A percentile compares a stretch with the other conserved stretches of the same genome.
phyloP scores from a whole-genome alignment of 2,797 vertebrate genomes.

The Leuciscus waleckii region DNA sequence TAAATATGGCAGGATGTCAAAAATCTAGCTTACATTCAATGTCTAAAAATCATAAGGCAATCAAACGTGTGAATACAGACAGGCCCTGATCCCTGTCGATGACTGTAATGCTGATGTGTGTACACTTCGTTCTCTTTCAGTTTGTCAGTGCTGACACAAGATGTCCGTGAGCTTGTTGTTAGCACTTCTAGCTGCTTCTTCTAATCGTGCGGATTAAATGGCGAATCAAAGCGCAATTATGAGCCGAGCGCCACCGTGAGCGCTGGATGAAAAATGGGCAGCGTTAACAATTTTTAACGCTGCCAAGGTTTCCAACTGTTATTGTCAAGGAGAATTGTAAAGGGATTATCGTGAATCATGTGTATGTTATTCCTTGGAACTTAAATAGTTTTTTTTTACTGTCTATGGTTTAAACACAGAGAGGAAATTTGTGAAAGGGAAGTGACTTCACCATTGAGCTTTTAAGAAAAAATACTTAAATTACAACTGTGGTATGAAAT shows the following conservation, averaged over 20 bases:
- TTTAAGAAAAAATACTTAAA: background rate
- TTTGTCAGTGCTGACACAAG: constrained; percentile 50
- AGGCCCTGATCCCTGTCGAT: constrained; percentile 27
- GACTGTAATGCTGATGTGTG: constrained; percentile 21
- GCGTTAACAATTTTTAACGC: too few species aligned
- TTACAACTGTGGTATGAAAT: background rate
- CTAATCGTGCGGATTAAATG: background rate
- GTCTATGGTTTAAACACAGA: background rate
- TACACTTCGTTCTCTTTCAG: constrained; percentile 33
- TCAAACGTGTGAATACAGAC: constrained; percentile 9
- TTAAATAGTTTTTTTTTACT: too few species aligned
- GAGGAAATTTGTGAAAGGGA: background rate
- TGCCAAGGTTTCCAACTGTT: too few species aligned
- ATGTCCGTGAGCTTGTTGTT: constrained; percentile 48
- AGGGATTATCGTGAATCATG: background rate
- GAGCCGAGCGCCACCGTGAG: constrained; percentile 23
- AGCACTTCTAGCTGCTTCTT: constrained; percentile 16
- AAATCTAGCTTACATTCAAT: background rate
- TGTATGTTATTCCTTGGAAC: background rate
- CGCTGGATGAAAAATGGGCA: background rate
- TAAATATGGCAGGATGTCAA: constrained; percentile 56
- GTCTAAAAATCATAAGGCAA: background rate
- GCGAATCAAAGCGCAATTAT: background rate
- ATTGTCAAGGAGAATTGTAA: background rate
- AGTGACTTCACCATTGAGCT: background rate